Evolutionary conservation across 2,888 invertebrate species (phyloP), one percentile per base, ranked within the genome.

Genomic region (Heliconius hortense): DNA sequence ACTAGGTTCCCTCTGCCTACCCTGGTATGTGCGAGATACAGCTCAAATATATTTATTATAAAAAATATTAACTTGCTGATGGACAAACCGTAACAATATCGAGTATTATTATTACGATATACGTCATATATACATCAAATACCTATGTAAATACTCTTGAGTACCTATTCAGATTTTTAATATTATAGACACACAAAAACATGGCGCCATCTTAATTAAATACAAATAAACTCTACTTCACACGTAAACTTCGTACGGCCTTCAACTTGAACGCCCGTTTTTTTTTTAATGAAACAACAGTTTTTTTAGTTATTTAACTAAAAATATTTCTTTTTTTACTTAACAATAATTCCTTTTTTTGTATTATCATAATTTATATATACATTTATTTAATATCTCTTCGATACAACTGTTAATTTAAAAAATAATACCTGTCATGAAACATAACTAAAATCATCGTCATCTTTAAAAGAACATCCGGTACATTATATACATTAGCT

Each of bases 161-260:
- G 15, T 48, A 48, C 48, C 7, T 66, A 18, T 28, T 62, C 26
- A 26, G 24, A 31, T 68, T 67, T 28, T 68, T 26, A 63, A 64
- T 56, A 63, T 70, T 62, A 77, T 76, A 76, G 76, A 79, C 78
- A 78, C 35, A 79, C 77, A 87, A 87, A 86, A 87, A 87, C 69
- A 82, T 87, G 87, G 87, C 87, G 87, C 87, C 87, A 82, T 76
- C 43, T 69, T 78, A 76, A 73, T 81, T 75, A 81, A 73, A 73
- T 66, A 73, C 59, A 60, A 73, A 73, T 48, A 53, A 31, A 74
- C 15, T 35, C 31, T 66, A 59, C 24, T 59, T 26, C 26, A 66
- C 78, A 81, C 80, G 76, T 80, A 78, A 81, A 80, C 81, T 82
- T 72, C 80, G 78, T 78, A 21, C 74, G 84, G 82, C 87, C 86